Percentiles rank a stretch among this genome's conserved stretches.
These are phyloP conservation scores for Lineus longissimus DNA, from an alignment of 1,140 invertebrate species.

Conservation along the genomic window DNA sequence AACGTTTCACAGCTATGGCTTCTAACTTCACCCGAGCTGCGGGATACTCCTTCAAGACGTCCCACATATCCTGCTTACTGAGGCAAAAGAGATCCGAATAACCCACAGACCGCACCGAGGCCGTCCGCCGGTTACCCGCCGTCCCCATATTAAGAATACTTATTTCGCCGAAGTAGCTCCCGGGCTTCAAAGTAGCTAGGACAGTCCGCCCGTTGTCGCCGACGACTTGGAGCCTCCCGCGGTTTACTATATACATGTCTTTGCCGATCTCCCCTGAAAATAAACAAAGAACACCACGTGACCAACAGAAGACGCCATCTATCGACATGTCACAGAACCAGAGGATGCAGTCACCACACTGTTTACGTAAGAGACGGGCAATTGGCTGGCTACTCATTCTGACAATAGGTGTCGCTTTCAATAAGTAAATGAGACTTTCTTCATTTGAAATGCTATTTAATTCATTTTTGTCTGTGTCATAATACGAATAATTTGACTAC, in stretches of 20 bases:
- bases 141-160: conserved; percentile 99
- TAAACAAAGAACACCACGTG: conserved; percentile 13
- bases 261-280: conserved; percentile 91
- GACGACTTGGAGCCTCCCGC: conserved; percentile 92
- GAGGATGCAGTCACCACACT: too few species aligned
- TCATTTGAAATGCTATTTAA: too few species aligned
- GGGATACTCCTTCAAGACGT: conserved; percentile 97
- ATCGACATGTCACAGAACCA: too few species aligned
- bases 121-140: conserved; percentile 82
- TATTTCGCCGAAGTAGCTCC: conserved; percentile 99
- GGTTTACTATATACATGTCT: conserved; percentile 99
- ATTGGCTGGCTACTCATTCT: too few species aligned
- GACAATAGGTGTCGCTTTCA: too few species aligned
- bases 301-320: too few species aligned
- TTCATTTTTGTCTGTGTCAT: too few species aligned
- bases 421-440: too few species aligned
- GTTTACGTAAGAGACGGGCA: too few species aligned
- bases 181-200: conserved; percentile 80
- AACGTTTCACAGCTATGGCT: conserved; percentile 91
- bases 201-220: conserved; percentile 91
- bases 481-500: too few species aligned
- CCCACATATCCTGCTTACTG: conserved; percentile 99
- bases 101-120: conserved; percentile 84
- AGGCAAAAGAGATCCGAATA: conserved; percentile 98
- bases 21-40: conserved; percentile 92